A percentile compares a stretch with the other conserved stretches of the same genome.
Evolutionary conservation across 2,888 invertebrate species (phyloP).

Genomic region (Pseudoips prasinana): DNA sequence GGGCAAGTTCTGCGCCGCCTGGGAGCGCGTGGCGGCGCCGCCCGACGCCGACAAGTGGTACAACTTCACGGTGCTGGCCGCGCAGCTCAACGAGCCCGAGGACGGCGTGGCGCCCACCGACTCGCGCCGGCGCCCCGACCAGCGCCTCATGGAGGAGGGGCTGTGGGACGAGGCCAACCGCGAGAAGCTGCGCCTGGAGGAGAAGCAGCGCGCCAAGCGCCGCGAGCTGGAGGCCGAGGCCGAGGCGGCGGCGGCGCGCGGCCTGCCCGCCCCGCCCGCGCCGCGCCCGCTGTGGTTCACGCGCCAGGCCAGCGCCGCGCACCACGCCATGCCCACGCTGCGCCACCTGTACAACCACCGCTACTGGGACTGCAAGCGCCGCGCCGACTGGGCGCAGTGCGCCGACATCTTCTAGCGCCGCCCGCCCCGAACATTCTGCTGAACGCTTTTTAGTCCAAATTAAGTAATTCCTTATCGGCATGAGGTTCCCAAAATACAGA

Average conservation of each 20-base stretch:
- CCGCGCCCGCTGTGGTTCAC: slow-evolving; percentile 95
- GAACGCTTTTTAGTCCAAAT: too few relatives aligned
- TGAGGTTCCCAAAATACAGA: too few relatives aligned
- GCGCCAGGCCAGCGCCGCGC: slow-evolving; percentile 89
- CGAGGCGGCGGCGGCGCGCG: slow-evolving; percentile 85
- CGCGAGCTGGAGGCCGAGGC: slow-evolving; percentile 90
- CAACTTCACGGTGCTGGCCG: slow-evolving; percentile 96
- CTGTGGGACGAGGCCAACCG: slow-evolving; percentile 95
- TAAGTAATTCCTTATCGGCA: too few relatives aligned
- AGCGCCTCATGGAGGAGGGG: slow-evolving; percentile 98
- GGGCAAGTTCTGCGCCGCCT: slow-evolving; percentile 91
- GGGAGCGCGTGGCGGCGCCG: slow-evolving; percentile 92
- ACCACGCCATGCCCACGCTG: slow-evolving; percentile 49
- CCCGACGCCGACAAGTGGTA: slow-evolving; percentile 88
- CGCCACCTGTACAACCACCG: slow-evolving; percentile 91
- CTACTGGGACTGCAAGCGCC: slow-evolving; percentile 96
- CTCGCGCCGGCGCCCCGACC: slow-evolving; percentile 95
- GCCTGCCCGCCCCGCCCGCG: slow-evolving; percentile 83
- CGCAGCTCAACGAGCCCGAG: slow-evolving; percentile 98
- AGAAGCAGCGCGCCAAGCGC: slow-evolving; percentile 94
- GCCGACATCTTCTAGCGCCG: slow-evolving; percentile 91
- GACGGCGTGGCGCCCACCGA: slow-evolving; percentile 97
- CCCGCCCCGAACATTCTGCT: slow-evolving; percentile 6
- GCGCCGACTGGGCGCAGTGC: slow-evolving; percentile 93
- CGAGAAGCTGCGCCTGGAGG: slow-evolving; percentile 93